phyloP scores from a whole-genome alignment of 2,797 vertebrate species.

The Salarias fasciatus region DNA sequence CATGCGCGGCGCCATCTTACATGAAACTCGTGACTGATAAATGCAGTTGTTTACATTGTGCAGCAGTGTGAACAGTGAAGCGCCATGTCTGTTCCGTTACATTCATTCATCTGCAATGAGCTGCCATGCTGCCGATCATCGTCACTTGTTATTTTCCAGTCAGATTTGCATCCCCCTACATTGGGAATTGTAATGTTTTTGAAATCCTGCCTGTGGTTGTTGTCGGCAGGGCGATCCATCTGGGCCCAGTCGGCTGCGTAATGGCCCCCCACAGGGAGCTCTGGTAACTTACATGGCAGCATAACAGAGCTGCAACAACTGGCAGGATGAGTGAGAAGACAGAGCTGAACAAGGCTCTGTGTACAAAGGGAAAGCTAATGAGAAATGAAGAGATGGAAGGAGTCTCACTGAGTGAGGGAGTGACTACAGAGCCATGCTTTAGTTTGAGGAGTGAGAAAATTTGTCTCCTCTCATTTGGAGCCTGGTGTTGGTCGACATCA shows the following conservation, averaged over 20 bases:
- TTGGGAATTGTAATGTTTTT: background rate
- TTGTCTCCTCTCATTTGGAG: too few relatives aligned
- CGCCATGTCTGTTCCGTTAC: background rate
- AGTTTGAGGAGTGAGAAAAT: background rate
- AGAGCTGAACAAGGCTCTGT: background rate
- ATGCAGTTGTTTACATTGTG: too few relatives aligned
- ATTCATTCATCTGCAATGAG: background rate
- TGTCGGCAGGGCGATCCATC: slow-evolving; percentile 3
- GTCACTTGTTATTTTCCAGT: background rate
- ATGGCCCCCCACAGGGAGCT: slow-evolving; percentile 7
- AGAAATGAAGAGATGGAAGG: background rate
- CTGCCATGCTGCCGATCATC: background rate
- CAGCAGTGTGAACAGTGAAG: too few relatives aligned
- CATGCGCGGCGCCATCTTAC: too few relatives aligned
- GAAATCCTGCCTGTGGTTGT: background rate
- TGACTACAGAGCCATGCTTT: background rate
- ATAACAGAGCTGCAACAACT: background rate
- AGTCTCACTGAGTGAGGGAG: too few relatives aligned
- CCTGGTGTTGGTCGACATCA: too few relatives aligned
- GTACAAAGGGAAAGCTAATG: background rate
- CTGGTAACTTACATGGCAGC: background rate
- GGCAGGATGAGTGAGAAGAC: slow-evolving; percentile 1
- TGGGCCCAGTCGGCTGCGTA: background rate
- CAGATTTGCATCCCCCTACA: background rate
- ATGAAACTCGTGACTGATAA: too few relatives aligned